Percentiles rank a stretch among this genome's conserved stretches.
Conservation (phyloP, 2,888 invertebrate genomes). For the Labia minor region DNA sequence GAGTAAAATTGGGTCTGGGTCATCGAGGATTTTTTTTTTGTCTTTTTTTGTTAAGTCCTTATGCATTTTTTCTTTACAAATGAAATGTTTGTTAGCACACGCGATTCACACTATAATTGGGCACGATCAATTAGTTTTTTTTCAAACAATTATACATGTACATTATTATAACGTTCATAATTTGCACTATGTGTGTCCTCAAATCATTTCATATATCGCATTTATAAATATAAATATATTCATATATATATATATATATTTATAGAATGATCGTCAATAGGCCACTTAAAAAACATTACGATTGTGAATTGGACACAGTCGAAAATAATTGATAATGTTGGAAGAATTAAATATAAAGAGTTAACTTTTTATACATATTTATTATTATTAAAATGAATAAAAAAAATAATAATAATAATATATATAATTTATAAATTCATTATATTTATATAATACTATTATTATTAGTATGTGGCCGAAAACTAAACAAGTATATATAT, state of each 20-base stretch:
- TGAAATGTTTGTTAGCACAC: background rate
- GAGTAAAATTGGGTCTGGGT: background rate
- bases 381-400: no score
- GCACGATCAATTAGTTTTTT: background rate
- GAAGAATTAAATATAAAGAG: background rate
- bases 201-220: background rate
- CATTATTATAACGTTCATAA: background rate
- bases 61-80: background rate
- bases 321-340: background rate
- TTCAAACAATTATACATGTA: background rate
- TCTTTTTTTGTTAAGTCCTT: background rate
- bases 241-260: no score
- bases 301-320: background rate
- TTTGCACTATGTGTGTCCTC: background rate
- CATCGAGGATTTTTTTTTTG: background rate
- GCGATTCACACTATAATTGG: background rate
- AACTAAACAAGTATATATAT: no score
- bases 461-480: no score
- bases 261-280: background rate
- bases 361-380: background rate
- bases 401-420: no score
- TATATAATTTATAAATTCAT: no score
- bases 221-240: no score
- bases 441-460: no score
- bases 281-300: background rate